These are phyloP conservation scores for Epinotia brunnichana DNA, from an alignment of 2,888 invertebrate genomes.

Conservation along the genomic window DNA sequence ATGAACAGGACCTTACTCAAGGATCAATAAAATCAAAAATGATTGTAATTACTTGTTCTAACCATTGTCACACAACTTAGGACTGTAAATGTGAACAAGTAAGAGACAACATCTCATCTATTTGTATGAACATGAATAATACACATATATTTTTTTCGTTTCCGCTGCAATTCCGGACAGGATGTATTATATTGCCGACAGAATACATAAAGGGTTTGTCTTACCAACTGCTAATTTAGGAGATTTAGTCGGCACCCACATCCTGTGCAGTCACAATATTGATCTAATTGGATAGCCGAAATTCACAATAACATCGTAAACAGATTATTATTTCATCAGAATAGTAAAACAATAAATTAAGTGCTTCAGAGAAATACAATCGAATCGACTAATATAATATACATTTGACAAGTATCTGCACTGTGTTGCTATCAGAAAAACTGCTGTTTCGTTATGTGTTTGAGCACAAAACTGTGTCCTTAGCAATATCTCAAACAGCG, in stretches of 20 bases:
- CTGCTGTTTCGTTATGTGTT: not conserved
- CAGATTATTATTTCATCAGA: slow-evolving; percentile 29
- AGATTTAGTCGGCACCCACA: slow-evolving; percentile 90
- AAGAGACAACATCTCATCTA: slow-evolving; percentile 8
- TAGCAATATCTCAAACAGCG: slow-evolving; percentile 3
- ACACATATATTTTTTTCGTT: slow-evolving; percentile 75
- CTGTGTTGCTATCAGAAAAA: slow-evolving; percentile 16
- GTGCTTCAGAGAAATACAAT: slow-evolving; percentile 31
- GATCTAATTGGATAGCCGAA: slow-evolving; percentile 1
- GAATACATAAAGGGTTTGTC: slow-evolving; percentile 72
- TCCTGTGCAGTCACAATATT: slow-evolving; percentile 59
- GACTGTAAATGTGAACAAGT: slow-evolving; percentile 5
- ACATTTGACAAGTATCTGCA: slow-evolving; percentile 28
- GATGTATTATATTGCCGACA: slow-evolving; percentile 67
- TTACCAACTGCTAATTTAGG: slow-evolving; percentile 90
- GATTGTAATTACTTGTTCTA: not conserved
- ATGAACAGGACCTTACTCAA: not conserved
- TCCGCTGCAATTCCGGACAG: slow-evolving; percentile 73
- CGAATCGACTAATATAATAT: slow-evolving; percentile 42
- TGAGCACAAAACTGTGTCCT: not conserved
- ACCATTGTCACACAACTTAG: not conserved
- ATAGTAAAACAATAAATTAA: slow-evolving; percentile 29
- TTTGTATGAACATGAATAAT: slow-evolving; percentile 63
- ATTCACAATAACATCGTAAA: slow-evolving; percentile 34
- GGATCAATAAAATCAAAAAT: not conserved